phyloP scores from a whole-genome alignment of 2,888 invertebrate genomes.

The Macrosiphum euphorbiae region DNA sequence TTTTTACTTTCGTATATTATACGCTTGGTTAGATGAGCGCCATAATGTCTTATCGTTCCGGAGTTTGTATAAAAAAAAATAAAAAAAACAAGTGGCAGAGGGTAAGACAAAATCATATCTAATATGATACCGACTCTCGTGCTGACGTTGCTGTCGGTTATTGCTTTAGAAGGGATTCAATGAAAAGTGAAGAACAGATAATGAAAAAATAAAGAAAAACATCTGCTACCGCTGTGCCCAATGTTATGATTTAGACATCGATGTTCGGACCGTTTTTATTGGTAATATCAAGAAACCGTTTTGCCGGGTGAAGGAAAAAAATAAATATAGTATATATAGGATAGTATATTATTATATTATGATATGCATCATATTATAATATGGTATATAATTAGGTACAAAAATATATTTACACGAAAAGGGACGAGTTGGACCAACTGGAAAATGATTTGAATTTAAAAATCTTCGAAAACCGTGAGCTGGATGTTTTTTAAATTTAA shows the following conservation, averaged over 20 bases:
- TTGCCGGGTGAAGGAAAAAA: not conserved
- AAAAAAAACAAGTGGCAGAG: not conserved
- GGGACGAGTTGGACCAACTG: not conserved
- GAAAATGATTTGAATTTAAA: not conserved
- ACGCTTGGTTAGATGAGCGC: not conserved
- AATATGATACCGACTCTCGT: slow-evolving; percentile 3
- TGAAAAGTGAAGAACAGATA: slow-evolving; percentile 7
- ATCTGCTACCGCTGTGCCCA: not conserved
- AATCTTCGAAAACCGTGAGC: not conserved
- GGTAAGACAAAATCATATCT: not conserved
- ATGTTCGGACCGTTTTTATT: slow-evolving; percentile 46
- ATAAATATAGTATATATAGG: not conserved
- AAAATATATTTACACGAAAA: not conserved
- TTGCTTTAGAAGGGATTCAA: not conserved
- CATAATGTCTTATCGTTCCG: not conserved
- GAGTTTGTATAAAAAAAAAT: not conserved
- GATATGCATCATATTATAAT: not conserved
- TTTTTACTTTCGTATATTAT: not conserved
- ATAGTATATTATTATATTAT: not conserved
- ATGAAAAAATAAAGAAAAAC: slow-evolving; percentile 31
- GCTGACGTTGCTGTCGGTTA: slow-evolving; percentile 44
- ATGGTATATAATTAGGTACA: not conserved
- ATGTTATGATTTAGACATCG: slow-evolving; percentile 40
- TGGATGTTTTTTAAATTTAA: not conserved
- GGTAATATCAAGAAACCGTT: slow-evolving; percentile 17